Evolutionary conservation across 2,797 vertebrate species (phyloP).

Genomic region (Danio albolineatus): DNA sequence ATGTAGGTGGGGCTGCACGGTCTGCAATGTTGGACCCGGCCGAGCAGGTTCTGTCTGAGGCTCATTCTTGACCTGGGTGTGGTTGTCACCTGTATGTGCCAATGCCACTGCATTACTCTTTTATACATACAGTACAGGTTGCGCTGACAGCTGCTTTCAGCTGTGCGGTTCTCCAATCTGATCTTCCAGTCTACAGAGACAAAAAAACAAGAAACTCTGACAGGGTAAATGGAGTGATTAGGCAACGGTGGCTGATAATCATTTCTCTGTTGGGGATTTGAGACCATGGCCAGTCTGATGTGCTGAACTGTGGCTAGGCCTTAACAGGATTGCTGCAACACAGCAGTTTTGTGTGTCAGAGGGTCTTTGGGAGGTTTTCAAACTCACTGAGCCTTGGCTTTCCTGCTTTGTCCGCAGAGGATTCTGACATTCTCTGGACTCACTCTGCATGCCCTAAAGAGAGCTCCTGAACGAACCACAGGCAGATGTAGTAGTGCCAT

Average conservation of each 20-base stretch:
- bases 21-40: conserved; percentile 52
- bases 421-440: conserved; percentile 24
- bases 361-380: conserved; percentile 48
- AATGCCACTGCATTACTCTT: conserved; percentile 14
- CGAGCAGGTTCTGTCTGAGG: conserved; percentile 61
- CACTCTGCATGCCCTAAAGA: conserved; percentile 16
- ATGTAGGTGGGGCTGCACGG: conserved; percentile 31
- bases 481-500: background rate
- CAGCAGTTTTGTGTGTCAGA: conserved; percentile 52
- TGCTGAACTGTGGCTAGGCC: conserved; percentile 22
- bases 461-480: background rate
- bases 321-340: conserved; percentile 45
- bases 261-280: conserved; percentile 38
- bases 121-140: background rate
- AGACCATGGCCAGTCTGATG: conserved; percentile 12
- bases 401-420: conserved; percentile 29
- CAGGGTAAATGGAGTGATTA: conserved; percentile 10
- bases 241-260: conserved; percentile 2
- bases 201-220: conserved; percentile 16
- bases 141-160: background rate
- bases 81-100: conserved; percentile 50
- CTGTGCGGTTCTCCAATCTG: background rate
- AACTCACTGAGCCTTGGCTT: conserved; percentile 30
- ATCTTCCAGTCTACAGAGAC: background rate
- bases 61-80: conserved; percentile 58